Percentiles rank a stretch among this genome's conserved stretches.
phyloP scores from a whole-genome alignment of 30 jellyfish, hydroid and myxozoan species.

The Morbakka virulenta region DNA sequence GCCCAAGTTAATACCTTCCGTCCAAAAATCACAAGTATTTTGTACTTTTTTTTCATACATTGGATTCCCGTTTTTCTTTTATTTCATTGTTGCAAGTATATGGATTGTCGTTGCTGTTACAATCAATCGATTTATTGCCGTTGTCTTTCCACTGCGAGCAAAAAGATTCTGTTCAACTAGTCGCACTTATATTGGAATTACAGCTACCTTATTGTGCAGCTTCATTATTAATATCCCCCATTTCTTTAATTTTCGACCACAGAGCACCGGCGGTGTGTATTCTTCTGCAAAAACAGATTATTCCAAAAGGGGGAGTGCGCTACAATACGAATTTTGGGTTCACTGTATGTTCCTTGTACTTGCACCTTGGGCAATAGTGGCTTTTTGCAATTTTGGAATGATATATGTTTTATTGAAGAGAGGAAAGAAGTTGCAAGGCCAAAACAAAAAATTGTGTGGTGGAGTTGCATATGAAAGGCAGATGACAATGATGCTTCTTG shows the following conservation, averaged over 20 bases:
- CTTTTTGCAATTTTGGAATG: conserved; percentile 56
- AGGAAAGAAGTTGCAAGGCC: neutral
- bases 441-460: neutral
- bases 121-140: conserved; percentile 63
- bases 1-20: conserved; percentile 9
- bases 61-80: conserved; percentile 79
- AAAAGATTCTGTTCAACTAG: conserved; percentile 25
- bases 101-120: conserved; percentile 83
- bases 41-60: conserved; percentile 56
- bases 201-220: conserved; percentile 43
- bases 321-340: conserved; percentile 74
- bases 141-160: conserved; percentile 82
- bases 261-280: neutral
- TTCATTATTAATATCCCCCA: conserved; percentile 75
- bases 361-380: conserved; percentile 77
- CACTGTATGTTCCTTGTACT: conserved; percentile 82
- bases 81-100: conserved; percentile 81
- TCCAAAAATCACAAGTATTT: conserved; percentile 30
- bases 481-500: conserved; percentile 63
- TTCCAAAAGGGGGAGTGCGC: conserved; percentile 52
- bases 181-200: conserved; percentile 40
- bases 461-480: conserved; percentile 48
- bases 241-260: conserved; percentile 65
- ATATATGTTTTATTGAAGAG: neutral
- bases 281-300: conserved; percentile 16